Conservation (phyloP, 1,140 invertebrate species). For the Charaxes varanes region DNA sequence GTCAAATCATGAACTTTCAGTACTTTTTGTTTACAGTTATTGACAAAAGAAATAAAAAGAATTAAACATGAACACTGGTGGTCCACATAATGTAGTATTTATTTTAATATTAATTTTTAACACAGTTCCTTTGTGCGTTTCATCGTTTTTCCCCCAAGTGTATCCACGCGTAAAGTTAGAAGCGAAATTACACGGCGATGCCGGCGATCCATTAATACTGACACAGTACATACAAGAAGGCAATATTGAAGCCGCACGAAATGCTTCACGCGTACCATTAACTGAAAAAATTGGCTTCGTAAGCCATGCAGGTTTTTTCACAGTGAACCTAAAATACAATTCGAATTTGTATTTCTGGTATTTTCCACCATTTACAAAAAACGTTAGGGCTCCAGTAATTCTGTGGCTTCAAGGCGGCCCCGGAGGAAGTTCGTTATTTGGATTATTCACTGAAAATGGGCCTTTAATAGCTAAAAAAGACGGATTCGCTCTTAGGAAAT, state of each 20-base stretch:
- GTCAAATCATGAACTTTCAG: too few species aligned
- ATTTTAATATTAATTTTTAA: conserved; percentile 3
- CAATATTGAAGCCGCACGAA: conserved; percentile 43
- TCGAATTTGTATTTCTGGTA: conserved; percentile 89
- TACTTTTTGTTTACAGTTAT: too few species aligned
- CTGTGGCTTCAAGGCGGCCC: conserved; percentile 87
- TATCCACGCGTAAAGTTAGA: conserved; percentile 50
- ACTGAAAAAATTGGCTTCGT: conserved; percentile 41
- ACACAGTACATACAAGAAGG: conserved; percentile 79
- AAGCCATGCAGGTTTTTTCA: conserved; percentile 81
- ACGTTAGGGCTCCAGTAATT: conserved; percentile 75
- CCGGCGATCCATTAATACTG: conserved; percentile 78
- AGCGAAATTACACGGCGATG: conserved; percentile 49
- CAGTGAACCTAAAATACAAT: conserved; percentile 78
- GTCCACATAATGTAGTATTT: neutral
- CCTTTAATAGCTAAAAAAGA: conserved; percentile 52
- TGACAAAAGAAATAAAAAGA: too few species aligned
- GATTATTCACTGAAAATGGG: conserved; percentile 76
- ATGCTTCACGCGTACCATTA: conserved; percentile 44
- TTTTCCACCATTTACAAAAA: conserved; percentile 77
- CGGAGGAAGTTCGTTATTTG: conserved; percentile 76
- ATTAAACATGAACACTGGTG: neutral
- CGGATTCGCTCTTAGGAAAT: conserved; percentile 68
- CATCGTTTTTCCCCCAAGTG: conserved; percentile 40
- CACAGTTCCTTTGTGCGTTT: conserved; percentile 15